These are phyloP conservation scores for Macrosteles quadrilineatus DNA, from an alignment of 1,140 invertebrate genomes.

Conservation along the genomic window DNA sequence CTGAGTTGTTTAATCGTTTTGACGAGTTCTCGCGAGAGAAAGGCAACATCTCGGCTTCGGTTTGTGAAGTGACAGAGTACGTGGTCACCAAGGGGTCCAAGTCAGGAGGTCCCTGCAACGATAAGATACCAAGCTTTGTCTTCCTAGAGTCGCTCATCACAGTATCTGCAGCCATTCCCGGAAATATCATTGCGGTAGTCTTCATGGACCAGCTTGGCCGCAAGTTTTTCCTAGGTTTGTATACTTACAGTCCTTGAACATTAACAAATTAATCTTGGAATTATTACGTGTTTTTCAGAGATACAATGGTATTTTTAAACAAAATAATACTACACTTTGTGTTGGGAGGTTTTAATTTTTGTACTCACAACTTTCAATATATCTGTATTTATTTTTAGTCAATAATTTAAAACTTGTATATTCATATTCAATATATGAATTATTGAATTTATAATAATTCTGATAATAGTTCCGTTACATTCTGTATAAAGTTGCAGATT, in stretches of 20 bases:
- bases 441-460: too few relatives aligned
- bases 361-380: too few relatives aligned
- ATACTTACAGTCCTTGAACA: too few relatives aligned
- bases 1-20: constrained; percentile 84
- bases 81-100: constrained; percentile 66
- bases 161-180: constrained; percentile 79
- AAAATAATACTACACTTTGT: background rate
- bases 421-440: too few relatives aligned
- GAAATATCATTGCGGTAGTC: constrained; percentile 77
- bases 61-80: constrained; percentile 69
- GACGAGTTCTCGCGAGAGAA: constrained; percentile 68
- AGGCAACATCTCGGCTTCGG: constrained; percentile 61
- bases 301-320: background rate
- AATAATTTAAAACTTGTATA: too few relatives aligned
- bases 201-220: constrained; percentile 78
- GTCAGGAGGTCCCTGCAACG: constrained; percentile 61
- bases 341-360: too few relatives aligned
- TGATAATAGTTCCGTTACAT: too few relatives aligned
- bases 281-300: background rate
- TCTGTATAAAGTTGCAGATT: too few relatives aligned
- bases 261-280: background rate
- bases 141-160: constrained; percentile 86
- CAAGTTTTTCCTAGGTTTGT: constrained; percentile 80
- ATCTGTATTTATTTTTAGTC: too few relatives aligned
- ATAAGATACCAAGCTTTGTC: constrained; percentile 71